phyloP scores from a whole-genome alignment of 2,888 invertebrate genomes.

The Tenodera sinensis region DNA sequence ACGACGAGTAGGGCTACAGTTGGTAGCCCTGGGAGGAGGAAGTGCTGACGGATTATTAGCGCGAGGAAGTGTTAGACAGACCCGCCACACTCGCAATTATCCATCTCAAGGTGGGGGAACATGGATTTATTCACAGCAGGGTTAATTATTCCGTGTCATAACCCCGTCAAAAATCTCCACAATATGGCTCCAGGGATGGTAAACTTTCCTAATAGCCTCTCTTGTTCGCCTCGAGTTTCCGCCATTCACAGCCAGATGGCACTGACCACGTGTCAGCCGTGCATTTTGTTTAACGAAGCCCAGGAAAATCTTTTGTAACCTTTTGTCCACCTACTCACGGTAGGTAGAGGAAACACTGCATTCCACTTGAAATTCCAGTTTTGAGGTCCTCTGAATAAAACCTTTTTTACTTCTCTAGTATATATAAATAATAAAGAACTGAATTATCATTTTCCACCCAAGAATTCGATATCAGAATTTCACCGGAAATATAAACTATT shows the following conservation, averaged over 20 bases:
- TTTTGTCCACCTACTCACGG: no score
- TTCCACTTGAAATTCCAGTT: no score
- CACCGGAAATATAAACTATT: no score
- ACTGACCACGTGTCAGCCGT: no score
- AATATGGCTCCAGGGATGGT: background rate
- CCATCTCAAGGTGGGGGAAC: background rate
- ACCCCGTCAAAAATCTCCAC: background rate
- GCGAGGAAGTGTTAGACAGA: background rate
- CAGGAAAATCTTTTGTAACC: no score
- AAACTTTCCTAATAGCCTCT: background rate
- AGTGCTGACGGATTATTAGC: background rate
- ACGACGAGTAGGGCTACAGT: background rate
- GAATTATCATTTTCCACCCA: no score
- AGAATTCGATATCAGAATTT: no score
- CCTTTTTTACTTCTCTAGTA: no score
- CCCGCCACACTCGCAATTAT: background rate
- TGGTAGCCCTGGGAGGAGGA: background rate
- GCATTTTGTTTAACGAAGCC: no score
- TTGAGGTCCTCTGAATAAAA: no score
- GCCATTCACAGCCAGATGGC: background rate
- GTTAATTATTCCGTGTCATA: background rate
- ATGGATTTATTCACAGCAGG: background rate
- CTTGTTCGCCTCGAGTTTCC: background rate
- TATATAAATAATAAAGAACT: no score
- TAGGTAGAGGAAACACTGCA: no score